Conservation (phyloP, 2,888 invertebrate species). For the Noctua pronuba region DNA sequence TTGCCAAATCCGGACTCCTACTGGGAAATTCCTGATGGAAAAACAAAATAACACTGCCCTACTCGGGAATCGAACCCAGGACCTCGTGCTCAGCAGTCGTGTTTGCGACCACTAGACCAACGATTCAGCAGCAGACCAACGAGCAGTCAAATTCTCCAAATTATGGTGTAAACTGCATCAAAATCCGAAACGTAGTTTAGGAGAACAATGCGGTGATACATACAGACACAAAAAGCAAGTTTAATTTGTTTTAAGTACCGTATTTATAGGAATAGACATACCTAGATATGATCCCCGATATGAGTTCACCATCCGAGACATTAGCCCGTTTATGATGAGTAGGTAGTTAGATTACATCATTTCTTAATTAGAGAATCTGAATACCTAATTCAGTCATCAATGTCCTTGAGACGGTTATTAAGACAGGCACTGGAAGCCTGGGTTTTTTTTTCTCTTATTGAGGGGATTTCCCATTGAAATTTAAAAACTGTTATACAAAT, state of each 20-base stretch:
- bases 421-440: neutral
- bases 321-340: neutral
- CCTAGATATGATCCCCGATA: neutral
- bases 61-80: too few relatives aligned
- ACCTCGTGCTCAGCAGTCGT: too few relatives aligned
- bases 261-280: too few relatives aligned
- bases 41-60: too few relatives aligned
- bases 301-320: constrained; percentile 1
- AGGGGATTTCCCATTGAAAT: neutral
- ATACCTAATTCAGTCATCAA: neutral
- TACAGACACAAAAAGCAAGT: neutral
- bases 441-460: neutral
- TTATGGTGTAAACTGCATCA: neutral
- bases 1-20: too few relatives aligned
- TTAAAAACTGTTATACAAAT: too few relatives aligned
- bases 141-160: neutral
- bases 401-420: neutral
- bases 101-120: too few relatives aligned
- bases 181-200: neutral
- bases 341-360: neutral
- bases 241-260: neutral
- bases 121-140: too few relatives aligned
- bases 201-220: neutral
- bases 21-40: too few relatives aligned
- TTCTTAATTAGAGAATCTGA: neutral